Evolutionary conservation across 2,113 vertebrate species (phyloP).

Genomic region (Puffinus mauretanicus): DNA sequence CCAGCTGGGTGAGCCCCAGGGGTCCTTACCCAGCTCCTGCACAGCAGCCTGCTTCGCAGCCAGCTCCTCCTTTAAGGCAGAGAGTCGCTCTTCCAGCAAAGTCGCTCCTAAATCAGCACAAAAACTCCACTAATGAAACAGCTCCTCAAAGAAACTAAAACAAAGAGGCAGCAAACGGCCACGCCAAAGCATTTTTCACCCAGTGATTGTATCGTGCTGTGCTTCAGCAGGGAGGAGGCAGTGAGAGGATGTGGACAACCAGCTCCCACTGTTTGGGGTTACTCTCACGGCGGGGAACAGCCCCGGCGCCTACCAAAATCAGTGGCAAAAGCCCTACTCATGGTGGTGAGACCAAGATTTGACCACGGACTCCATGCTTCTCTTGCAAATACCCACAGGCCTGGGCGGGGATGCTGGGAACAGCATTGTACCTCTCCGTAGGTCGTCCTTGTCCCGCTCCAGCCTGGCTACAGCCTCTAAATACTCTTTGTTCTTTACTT

Average conservation of each 20-base stretch:
- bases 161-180: not conserved
- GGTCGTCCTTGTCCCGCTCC: constrained; percentile 71
- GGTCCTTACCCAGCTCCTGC: constrained; percentile 77
- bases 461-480: constrained; percentile 63
- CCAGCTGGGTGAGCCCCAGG: not conserved
- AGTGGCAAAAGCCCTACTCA: not conserved
- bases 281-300: not conserved
- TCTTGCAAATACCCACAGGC: fast-evolving
- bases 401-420: not conserved
- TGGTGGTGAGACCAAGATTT: not conserved
- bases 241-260: not conserved
- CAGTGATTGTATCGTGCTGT: not conserved
- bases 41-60: constrained; percentile 65
- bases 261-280: not conserved
- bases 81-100: constrained; percentile 73
- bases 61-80: constrained; percentile 72
- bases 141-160: not conserved
- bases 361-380: not conserved
- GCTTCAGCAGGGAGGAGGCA: not conserved
- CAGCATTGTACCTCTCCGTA: constrained; percentile 72
- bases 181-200: not conserved
- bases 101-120: constrained; percentile 51
- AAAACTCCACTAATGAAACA: not conserved
- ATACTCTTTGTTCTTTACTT: constrained; percentile 52
- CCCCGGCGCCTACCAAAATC: not conserved